Evolutionary conservation across 2,113 vertebrate genomes (phyloP).

Genomic region (Perccottus glenii): DNA sequence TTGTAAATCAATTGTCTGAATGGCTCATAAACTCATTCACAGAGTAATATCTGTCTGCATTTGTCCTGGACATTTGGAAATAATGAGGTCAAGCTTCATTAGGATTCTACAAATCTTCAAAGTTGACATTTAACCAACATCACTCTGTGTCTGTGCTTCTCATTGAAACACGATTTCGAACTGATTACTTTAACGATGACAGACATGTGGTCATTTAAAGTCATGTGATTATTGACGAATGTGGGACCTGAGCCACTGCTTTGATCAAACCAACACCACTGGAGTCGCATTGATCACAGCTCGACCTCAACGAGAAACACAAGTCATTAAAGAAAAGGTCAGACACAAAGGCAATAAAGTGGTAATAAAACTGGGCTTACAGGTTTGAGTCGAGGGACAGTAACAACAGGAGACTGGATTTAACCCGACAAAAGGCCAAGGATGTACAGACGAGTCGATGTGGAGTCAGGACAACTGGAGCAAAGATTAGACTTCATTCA

Average conservation of each 20-base stretch:
- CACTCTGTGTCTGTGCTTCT: background rate
- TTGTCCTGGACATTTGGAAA: too few relatives aligned
- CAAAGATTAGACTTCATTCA: too few relatives aligned
- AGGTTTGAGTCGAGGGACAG: background rate
- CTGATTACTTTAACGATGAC: conserved; percentile 12
- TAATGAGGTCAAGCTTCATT: too few relatives aligned
- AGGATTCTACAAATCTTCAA: too few relatives aligned
- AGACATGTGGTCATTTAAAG: conserved; percentile 10
- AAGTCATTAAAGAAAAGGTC: conserved; percentile 17
- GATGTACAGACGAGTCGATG: too few relatives aligned
- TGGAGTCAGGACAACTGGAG: too few relatives aligned
- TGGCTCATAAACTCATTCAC: too few relatives aligned
- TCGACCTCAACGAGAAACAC: background rate
- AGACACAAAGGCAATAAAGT: conserved; percentile 6
- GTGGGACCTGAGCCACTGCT: conserved; percentile 1
- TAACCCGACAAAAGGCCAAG: background rate
- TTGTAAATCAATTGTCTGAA: too few relatives aligned
- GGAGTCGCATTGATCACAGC: conserved; percentile 8
- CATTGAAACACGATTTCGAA: conserved; percentile 7
- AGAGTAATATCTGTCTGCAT: too few relatives aligned
- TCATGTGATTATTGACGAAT: conserved; percentile 34
- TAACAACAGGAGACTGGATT: background rate
- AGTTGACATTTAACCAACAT: too few relatives aligned
- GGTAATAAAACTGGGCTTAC: background rate
- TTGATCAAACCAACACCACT: conserved; percentile 1